phyloP scores from a whole-genome alignment of 2,888 invertebrate genomes.

The Scaeva pyrastri region DNA sequence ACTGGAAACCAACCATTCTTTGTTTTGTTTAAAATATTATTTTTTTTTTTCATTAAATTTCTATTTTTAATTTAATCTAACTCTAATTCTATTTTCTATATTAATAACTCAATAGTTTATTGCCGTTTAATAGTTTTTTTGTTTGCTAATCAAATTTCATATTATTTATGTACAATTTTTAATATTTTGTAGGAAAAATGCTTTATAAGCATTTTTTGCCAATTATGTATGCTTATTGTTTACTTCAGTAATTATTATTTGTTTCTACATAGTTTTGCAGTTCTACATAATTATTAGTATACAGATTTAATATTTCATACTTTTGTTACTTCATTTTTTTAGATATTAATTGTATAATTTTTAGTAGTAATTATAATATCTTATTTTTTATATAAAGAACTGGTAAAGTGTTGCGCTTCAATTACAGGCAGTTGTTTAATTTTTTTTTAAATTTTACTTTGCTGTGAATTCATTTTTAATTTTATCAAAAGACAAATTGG shows the following conservation, averaged over 20 bases:
- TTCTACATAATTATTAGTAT: constrained; percentile 50
- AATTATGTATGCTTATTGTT: constrained; percentile 18
- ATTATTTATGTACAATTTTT: constrained; percentile 52
- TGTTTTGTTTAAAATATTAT: constrained; percentile 5
- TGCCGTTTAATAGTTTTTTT: constrained; percentile 37
- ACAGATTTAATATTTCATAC: constrained; percentile 34
- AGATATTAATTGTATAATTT: constrained; percentile 65
- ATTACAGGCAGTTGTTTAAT: constrained; percentile 71
- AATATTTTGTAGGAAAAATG: constrained; percentile 29
- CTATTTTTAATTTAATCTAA: constrained; percentile 25
- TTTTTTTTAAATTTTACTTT: constrained; percentile 26
- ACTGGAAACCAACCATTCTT: constrained; percentile 63
- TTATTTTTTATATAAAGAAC: constrained; percentile 67
- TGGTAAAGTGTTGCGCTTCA: constrained; percentile 75
- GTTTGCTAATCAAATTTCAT: constrained; percentile 29
- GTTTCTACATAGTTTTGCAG: constrained; percentile 10
- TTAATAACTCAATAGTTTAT: constrained; percentile 59
- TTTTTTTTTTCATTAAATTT: constrained; percentile 7
- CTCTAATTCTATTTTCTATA: constrained; percentile 38
- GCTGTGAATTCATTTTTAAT: constrained; percentile 36
- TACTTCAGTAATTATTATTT: constrained; percentile 26
- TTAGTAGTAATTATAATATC: constrained; percentile 56
- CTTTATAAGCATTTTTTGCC: constrained; percentile 57
- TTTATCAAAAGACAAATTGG: constrained; percentile 36
- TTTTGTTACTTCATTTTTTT: constrained; percentile 33